Percentiles rank a stretch among this genome's conserved stretches.
Conservation (phyloP, 2,113 vertebrate genomes). For the Smithornis capensis region DNA sequence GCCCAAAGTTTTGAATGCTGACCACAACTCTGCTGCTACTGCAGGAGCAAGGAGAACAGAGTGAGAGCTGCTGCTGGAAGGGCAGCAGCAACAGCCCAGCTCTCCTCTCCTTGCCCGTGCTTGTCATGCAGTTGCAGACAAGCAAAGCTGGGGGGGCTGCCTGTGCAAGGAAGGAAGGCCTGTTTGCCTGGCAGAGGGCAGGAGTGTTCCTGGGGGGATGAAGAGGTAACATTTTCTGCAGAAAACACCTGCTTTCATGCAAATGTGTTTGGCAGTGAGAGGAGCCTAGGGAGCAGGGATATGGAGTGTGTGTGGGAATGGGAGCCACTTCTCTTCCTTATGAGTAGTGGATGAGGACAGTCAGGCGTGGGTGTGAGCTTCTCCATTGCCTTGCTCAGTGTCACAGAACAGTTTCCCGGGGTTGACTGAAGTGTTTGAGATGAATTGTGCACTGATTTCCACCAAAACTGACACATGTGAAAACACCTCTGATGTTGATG, state of each 20-base stretch:
- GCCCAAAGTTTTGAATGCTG: not conserved
- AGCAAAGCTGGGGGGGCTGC: not conserved
- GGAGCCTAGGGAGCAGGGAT: not conserved
- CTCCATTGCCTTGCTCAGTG: not conserved
- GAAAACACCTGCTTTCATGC: not conserved
- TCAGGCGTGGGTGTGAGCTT: not conserved
- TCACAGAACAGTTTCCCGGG: not conserved
- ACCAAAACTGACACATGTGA: not conserved
- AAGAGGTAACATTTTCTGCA: not conserved
- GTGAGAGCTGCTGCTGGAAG: not conserved
- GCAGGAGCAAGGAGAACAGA: not conserved
- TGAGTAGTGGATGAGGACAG: not conserved
- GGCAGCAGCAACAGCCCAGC: not conserved
- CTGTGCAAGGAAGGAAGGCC: not conserved
- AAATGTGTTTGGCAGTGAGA: not conserved
- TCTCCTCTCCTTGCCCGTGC: not conserved
- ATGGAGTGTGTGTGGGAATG: not conserved
- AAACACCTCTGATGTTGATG: not conserved
- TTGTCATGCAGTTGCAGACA: accelerated
- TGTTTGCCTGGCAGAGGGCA: not conserved
- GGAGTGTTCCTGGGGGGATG: not conserved
- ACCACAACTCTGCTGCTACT: not conserved
- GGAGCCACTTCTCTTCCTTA: not conserved
- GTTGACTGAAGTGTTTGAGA: not conserved
- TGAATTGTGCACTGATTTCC: not conserved